Evolutionary conservation across 2,797 vertebrate genomes (phyloP).

Genomic region (Silurus lanzhouensis): DNA sequence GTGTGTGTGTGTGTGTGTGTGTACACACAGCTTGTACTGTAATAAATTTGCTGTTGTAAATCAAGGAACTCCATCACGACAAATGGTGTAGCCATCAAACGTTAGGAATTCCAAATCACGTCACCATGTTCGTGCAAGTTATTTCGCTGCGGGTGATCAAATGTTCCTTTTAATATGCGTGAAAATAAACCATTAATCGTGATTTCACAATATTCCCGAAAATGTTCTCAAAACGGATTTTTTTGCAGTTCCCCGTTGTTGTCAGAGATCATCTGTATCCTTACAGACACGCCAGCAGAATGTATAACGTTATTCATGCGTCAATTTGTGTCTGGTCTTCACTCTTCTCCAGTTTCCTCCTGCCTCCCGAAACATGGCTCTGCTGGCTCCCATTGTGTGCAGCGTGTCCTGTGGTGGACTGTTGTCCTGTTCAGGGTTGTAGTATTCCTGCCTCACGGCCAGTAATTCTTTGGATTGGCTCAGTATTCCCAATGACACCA

Average conservation of each 20-base stretch:
- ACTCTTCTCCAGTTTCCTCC: background rate
- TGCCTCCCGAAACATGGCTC: background rate
- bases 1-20: too few relatives aligned
- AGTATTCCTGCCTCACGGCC: background rate
- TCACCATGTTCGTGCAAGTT: constrained; percentile 14
- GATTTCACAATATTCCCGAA: background rate
- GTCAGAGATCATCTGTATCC: too few relatives aligned
- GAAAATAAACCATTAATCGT: background rate
- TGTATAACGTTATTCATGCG: background rate
- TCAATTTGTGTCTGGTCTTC: background rate
- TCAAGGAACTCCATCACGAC: background rate
- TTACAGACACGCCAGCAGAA: background rate
- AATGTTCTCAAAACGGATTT: background rate
- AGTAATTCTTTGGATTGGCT: background rate
- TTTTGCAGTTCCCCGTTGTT: background rate
- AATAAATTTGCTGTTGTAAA: background rate
- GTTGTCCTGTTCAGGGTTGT: background rate
- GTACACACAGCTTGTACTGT: background rate
- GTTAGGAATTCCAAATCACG: background rate
- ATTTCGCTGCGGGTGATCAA: constrained; percentile 19
- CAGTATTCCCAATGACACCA: background rate
- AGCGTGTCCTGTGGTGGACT: background rate
- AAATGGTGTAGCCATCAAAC: background rate
- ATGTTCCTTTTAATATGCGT: background rate
- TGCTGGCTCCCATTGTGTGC: background rate